Evolutionary conservation across 1,140 invertebrate species (phyloP).

Genomic region (Mactra quadrangularis): DNA sequence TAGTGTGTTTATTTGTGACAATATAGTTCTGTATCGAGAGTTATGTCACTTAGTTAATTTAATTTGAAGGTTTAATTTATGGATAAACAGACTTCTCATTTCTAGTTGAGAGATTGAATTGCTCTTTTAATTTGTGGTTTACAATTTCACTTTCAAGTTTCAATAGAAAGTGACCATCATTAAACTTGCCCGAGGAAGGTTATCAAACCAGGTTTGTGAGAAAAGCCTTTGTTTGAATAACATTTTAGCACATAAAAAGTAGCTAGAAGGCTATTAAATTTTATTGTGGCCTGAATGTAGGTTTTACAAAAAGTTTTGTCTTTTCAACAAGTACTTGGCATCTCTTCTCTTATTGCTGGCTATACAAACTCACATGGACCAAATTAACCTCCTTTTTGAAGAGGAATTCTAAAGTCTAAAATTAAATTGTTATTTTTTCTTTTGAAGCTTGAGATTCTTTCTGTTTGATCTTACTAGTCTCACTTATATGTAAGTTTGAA

Average conservation of each 20-base stretch:
- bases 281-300: neutral
- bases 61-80: conserved; percentile 33
- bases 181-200: neutral
- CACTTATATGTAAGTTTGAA: too few species aligned
- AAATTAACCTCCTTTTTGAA: neutral
- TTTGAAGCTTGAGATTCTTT: too few species aligned
- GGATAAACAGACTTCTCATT: conserved; percentile 23
- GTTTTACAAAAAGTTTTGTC: neutral
- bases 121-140: conserved; percentile 6
- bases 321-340: neutral
- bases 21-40: neutral
- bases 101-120: neutral
- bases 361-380: neutral
- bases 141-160: conserved; percentile 1
- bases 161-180: conserved; percentile 26
- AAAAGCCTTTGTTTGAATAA: conserved; percentile 2
- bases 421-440: too few species aligned
- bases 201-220: neutral
- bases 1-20: too few species aligned
- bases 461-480: too few species aligned
- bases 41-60: conserved; percentile 26
- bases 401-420: too few species aligned
- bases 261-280: neutral
- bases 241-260: neutral
- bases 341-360: neutral